Evolutionary conservation across 2,113 vertebrate genomes (phyloP).

Genomic region (Lepus timidus): DNA sequence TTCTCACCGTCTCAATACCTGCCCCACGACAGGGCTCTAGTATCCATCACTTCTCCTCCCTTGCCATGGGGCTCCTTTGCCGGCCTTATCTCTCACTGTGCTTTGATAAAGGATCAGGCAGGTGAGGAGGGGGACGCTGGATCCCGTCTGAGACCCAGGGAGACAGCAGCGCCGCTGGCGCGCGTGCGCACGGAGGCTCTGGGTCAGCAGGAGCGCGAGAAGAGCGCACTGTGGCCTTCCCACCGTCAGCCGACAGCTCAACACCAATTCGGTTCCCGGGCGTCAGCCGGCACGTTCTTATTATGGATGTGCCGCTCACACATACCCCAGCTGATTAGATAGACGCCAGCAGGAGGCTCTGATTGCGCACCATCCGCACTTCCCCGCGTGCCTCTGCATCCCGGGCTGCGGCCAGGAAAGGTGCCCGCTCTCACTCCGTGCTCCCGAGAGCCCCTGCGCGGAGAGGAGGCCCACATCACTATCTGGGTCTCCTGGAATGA

Average conservation of each 20-base stretch:
- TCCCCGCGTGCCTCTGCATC: conserved; percentile 11
- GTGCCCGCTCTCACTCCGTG: fast-evolving
- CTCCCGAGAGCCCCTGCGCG: not conserved
- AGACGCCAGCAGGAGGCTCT: conserved; percentile 74
- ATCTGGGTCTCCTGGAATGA: fast-evolving
- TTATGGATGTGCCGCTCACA: conserved; percentile 85
- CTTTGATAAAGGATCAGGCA: not conserved
- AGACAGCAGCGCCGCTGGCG: not conserved
- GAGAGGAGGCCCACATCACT: fast-evolving
- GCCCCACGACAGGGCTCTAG: not conserved
- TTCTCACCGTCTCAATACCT: not conserved
- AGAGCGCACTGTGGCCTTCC: conserved; percentile 57
- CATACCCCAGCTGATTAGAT: conserved; percentile 83
- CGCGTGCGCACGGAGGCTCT: not conserved
- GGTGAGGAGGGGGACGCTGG: fast-evolving
- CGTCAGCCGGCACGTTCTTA: conserved; percentile 82
- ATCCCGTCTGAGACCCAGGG: fast-evolving
- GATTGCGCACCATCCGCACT: conserved; percentile 42
- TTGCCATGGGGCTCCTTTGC: not conserved
- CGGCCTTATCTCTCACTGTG: not conserved
- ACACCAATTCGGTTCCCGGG: conserved; percentile 80
- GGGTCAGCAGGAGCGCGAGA: not conserved
- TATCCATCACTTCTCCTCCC: not conserved
- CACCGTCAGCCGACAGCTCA: conserved; percentile 81
- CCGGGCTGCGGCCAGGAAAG: not conserved